These are phyloP conservation scores for Anagrus nilaparvatae DNA, from an alignment of 1,140 invertebrate genomes.

Conservation along the genomic window DNA sequence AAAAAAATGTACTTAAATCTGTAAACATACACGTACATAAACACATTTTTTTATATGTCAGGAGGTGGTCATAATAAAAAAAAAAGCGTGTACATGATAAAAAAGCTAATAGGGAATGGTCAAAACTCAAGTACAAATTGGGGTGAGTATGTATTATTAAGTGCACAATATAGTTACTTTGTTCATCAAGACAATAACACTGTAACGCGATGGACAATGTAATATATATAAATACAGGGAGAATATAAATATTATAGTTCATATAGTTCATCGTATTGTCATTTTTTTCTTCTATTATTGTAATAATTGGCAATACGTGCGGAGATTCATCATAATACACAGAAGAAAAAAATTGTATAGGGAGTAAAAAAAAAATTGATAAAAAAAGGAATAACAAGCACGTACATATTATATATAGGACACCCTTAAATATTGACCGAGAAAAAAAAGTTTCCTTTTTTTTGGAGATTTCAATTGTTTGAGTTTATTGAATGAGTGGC, in stretches of 20 bases:
- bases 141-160: background rate
- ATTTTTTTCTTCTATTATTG: background rate
- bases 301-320: conserved; percentile 14
- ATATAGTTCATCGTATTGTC: conserved; percentile 14
- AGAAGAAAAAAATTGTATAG: background rate
- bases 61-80: no score
- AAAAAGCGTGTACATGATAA: background rate
- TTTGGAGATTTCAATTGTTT: conserved; percentile 14
- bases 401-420: conserved; percentile 9
- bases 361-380: conserved; percentile 6
- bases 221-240: conserved; percentile 2
- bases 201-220: conserved; percentile 13
- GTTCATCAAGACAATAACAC: conserved; percentile 12
- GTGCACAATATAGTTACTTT: background rate
- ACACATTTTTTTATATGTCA: no score
- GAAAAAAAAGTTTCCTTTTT: background rate
- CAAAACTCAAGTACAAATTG: conserved; percentile 8
- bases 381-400: conserved; percentile 15
- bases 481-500: no score
- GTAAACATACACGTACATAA: no score
- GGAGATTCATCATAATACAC: no score
- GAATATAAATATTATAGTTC: background rate
- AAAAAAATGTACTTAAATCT: no score
- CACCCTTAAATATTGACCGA: conserved; percentile 8
- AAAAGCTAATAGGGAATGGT: conserved; percentile 24